A percentile compares a stretch with the other conserved stretches of the same genome.
Evolutionary conservation across 2,113 vertebrate species (phyloP).

Genomic region (Triplophysa tibetana): DNA sequence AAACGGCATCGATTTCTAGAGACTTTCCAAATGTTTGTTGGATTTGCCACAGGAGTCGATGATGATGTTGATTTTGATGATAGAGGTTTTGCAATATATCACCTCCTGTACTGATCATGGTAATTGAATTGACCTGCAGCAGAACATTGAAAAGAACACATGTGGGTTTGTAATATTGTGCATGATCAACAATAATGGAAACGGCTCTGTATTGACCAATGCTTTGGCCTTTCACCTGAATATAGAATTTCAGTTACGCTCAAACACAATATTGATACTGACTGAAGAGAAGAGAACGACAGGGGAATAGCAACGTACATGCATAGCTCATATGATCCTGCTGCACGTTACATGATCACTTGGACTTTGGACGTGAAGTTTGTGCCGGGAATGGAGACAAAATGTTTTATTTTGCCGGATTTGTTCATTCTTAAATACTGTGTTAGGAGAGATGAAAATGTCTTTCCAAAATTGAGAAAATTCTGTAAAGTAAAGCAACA

Average conservation of each 20-base stretch:
- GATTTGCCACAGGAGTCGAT: too few species aligned
- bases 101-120: neutral
- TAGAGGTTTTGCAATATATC: too few species aligned
- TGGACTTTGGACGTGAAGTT: neutral
- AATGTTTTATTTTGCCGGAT: too few species aligned
- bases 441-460: too few species aligned
- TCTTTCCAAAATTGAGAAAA: too few species aligned
- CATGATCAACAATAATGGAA: neutral
- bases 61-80: too few species aligned
- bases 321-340: neutral
- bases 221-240: neutral
- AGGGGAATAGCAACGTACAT: neutral
- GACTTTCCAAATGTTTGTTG: too few species aligned
- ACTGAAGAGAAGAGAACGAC: neutral
- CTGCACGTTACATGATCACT: neutral
- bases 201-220: neutral
- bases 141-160: neutral
- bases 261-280: constrained; percentile 22
- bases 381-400: neutral
- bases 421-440: too few species aligned
- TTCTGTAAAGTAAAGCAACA: too few species aligned
- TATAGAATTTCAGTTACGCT: constrained; percentile 18
- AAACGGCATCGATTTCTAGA: too few species aligned
- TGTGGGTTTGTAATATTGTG: neutral
- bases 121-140: neutral